These are phyloP conservation scores for Nyctibius bracteatus DNA, from an alignment of 2,113 vertebrate genomes.

Conservation along the genomic window DNA sequence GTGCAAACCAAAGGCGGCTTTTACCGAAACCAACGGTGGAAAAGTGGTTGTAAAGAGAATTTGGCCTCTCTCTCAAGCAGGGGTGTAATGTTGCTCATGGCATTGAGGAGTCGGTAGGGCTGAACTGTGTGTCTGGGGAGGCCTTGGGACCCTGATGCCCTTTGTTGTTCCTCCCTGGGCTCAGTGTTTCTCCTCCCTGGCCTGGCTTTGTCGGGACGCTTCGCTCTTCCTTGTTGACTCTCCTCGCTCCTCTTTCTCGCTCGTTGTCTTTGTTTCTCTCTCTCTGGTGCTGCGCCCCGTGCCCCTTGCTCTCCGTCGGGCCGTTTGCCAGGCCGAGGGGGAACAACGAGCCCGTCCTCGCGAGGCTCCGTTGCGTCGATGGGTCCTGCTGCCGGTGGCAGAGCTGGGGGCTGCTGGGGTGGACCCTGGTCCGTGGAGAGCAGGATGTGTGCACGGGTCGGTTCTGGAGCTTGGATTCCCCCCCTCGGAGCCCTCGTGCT, in stretches of 20 bases:
- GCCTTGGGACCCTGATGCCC: background rate
- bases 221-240: background rate
- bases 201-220: background rate
- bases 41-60: fast-evolving
- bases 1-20: background rate
- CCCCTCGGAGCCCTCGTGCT: background rate
- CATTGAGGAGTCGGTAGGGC: background rate
- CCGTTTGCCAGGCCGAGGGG: background rate
- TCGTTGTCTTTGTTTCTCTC: background rate
- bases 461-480: background rate
- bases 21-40: fast-evolving
- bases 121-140: background rate
- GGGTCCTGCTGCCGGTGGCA: background rate
- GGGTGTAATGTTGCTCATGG: fast-evolving
- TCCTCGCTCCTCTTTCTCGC: background rate
- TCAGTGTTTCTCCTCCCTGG: fast-evolving
- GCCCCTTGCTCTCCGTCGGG: background rate
- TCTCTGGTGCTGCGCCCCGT: background rate
- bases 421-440: fast-evolving
- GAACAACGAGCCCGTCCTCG: fast-evolving
- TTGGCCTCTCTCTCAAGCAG: background rate
- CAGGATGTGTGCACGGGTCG: background rate
- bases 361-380: fast-evolving
- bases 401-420: background rate
- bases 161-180: background rate